Conservation (phyloP, 1,140 invertebrate species). For the Drosophila rufa region DNA sequence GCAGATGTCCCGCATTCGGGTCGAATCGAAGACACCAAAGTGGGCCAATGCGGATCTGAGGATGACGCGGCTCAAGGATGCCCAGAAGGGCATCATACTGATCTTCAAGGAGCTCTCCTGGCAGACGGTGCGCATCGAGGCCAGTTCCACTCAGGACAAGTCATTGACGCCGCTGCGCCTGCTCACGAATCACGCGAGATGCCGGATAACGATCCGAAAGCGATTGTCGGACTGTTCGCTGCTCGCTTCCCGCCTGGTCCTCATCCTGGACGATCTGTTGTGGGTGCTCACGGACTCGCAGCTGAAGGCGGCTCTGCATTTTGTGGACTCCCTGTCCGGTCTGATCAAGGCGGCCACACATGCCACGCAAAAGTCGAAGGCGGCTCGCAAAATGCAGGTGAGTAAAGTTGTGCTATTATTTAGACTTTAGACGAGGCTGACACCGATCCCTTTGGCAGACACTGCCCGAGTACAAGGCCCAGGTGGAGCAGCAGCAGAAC, state of each 20-base stretch:
- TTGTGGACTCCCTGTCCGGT: conserved; percentile 95
- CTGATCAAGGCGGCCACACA: conserved; percentile 94
- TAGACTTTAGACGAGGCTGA: not conserved
- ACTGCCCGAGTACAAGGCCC: conserved; percentile 92
- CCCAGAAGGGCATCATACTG: conserved; percentile 93
- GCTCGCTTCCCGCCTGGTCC: conserved; percentile 95
- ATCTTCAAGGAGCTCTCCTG: conserved; percentile 99
- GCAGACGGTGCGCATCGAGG: conserved; percentile 98
- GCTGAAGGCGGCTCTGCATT: conserved; percentile 96
- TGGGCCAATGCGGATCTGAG: conserved; percentile 94
- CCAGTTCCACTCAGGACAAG: conserved; percentile 92
- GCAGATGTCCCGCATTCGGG: conserved; percentile 95
- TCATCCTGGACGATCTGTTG: conserved; percentile 98
- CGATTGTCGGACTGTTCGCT: conserved; percentile 94
- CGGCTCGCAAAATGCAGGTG: conserved; percentile 95
- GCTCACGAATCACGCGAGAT: conserved; percentile 97
- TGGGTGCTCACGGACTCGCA: conserved; percentile 99
- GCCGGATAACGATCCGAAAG: conserved; percentile 98
- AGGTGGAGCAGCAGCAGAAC: conserved; percentile 88
- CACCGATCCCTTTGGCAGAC: conserved; percentile 85
- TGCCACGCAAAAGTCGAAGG: conserved; percentile 94
- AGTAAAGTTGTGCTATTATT: not conserved
- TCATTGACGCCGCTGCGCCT: conserved; percentile 95
- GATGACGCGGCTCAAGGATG: conserved; percentile 95
- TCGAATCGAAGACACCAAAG: conserved; percentile 96